Evolutionary conservation across 1,140 invertebrate genomes (phyloP).

Genomic region (Vanessa atalanta): DNA sequence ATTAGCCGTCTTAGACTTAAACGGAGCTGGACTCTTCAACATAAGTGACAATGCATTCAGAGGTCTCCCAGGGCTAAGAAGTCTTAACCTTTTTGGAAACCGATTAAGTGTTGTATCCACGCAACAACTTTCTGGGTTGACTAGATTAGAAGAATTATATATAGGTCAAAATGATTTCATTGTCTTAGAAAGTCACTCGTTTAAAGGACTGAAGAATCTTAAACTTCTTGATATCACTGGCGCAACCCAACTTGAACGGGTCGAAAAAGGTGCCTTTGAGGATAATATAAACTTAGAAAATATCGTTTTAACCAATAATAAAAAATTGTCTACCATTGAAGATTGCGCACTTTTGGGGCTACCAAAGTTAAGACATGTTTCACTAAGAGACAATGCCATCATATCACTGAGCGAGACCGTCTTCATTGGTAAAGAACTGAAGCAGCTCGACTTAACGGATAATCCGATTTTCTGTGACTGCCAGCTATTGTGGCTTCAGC

Average conservation of each 20-base stretch:
- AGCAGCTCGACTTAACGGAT: constrained; percentile 88
- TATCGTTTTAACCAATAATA: constrained; percentile 88
- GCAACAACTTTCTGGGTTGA: constrained; percentile 85
- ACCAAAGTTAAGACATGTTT: constrained; percentile 88
- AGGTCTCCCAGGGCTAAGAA: constrained; percentile 87
- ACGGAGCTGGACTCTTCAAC: constrained; percentile 88
- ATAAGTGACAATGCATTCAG: constrained; percentile 88
- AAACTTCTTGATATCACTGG: constrained; percentile 89
- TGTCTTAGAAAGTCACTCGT: constrained; percentile 85
- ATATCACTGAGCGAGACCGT: constrained; percentile 87
- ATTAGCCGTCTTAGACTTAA: constrained; percentile 88
- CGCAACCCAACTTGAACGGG: constrained; percentile 84
- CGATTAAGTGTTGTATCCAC: constrained; percentile 88
- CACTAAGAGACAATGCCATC: constrained; percentile 90
- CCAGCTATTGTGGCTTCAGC: constrained; percentile 88
- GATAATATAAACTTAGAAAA: constrained; percentile 91
- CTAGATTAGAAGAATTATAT: constrained; percentile 88
- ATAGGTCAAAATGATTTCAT: constrained; percentile 92
- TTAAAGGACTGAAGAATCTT: constrained; percentile 88
- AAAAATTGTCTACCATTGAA: constrained; percentile 85
- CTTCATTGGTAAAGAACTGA: constrained; percentile 89
- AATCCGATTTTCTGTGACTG: constrained; percentile 93
- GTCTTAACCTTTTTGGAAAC: constrained; percentile 90
- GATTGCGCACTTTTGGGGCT: constrained; percentile 88
- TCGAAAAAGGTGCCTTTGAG: constrained; percentile 88